Evolutionary conservation across 1,140 invertebrate species (phyloP).

Genomic region (Ephestia elutella): DNA sequence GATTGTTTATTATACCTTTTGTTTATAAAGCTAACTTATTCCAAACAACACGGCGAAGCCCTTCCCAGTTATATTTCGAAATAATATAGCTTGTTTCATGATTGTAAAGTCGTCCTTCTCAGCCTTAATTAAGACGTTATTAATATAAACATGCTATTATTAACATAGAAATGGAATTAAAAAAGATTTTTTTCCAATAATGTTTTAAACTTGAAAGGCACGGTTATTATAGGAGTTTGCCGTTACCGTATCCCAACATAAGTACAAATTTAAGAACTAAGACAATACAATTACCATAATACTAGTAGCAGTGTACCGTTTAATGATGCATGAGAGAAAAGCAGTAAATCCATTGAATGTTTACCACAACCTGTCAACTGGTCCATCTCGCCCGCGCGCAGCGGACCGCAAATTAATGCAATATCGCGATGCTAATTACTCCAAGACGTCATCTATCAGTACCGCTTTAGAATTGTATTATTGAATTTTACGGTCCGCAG

Average conservation of each 20-base stretch:
- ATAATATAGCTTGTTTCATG: no score
- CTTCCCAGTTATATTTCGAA: no score
- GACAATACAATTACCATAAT: background rate
- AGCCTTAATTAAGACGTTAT: no score
- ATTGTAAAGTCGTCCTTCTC: no score
- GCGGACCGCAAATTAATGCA: constrained; percentile 5
- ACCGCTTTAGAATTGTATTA: background rate
- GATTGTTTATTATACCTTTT: background rate
- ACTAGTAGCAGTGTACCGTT: background rate
- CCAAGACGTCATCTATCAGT: background rate
- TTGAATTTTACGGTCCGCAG: constrained; percentile 11
- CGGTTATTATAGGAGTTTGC: no score
- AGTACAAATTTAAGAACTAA: no score
- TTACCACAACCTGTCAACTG: constrained; percentile 15
- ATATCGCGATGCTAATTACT: constrained; percentile 3
- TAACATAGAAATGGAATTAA: no score
- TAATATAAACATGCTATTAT: no score
- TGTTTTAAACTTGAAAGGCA: no score
- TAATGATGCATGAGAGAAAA: constrained; percentile 23
- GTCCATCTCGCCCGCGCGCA: constrained; percentile 6
- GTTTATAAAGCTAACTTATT: background rate
- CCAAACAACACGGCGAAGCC: no score
- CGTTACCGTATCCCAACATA: no score
- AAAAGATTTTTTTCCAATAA: no score
- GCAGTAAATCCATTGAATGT: constrained; percentile 6